These are phyloP conservation scores for Saguinus midas DNA, from an alignment of 2,113 vertebrate genomes.

Conservation along the genomic window DNA sequence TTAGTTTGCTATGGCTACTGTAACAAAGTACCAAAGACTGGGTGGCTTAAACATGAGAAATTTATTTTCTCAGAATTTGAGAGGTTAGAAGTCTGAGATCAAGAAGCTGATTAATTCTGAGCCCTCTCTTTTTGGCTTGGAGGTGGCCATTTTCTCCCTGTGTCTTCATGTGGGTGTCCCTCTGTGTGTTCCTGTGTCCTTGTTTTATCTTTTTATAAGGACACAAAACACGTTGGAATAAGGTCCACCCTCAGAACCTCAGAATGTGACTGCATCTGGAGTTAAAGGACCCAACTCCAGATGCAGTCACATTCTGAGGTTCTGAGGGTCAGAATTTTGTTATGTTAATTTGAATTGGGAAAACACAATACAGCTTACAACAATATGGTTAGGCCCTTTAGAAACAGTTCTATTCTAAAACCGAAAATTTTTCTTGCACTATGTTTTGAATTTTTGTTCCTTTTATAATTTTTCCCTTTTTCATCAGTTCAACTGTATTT, in stretches of 20 bases:
- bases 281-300: neutral
- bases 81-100: neutral
- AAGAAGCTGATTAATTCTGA: neutral
- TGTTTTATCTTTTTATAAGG: neutral
- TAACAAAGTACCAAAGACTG: neutral
- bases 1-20: neutral
- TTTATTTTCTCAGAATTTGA: neutral
- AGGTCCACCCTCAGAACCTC: no score
- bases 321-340: neutral
- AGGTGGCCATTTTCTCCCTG: neutral
- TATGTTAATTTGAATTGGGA: neutral
- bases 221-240: neutral
- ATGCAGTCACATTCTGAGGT: neutral
- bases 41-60: neutral
- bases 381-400: neutral
- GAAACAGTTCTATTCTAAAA: neutral
- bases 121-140: neutral
- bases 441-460: neutral
- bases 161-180: neutral
- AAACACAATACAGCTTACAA: neutral
- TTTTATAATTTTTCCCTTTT: neutral
- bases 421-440: neutral
- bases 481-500: neutral
- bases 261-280: no score
- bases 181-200: neutral